phyloP scores from a whole-genome alignment of 2,888 invertebrate genomes.

The Micropterix aruncella region DNA sequence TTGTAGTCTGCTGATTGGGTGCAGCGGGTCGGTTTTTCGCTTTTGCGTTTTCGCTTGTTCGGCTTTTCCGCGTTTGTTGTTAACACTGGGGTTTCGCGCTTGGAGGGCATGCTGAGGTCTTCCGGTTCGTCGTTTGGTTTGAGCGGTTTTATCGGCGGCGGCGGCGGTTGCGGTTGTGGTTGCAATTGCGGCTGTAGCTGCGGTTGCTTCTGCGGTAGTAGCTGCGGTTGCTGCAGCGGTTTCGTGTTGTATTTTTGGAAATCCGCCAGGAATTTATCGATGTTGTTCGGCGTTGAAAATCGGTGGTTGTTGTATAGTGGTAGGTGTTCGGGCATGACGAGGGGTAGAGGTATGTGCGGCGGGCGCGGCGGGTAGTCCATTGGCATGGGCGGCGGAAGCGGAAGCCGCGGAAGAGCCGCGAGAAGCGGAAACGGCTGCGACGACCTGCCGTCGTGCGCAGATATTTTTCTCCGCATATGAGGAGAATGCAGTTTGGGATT shows the following conservation, averaged over 20 bases:
- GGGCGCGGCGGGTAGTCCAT: slow-evolving; percentile 28
- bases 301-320: slow-evolving; percentile 42
- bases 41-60: slow-evolving; percentile 65
- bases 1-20: slow-evolving; percentile 39
- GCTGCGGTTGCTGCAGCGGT: slow-evolving; percentile 14
- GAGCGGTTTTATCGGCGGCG: slow-evolving; percentile 16
- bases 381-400: slow-evolving; percentile 49
- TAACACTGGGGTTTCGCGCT: slow-evolving; percentile 42
- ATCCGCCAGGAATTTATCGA: slow-evolving; percentile 16
- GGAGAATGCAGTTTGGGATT: slow-evolving; percentile 95
- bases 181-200: slow-evolving; percentile 22
- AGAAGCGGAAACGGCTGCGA: slow-evolving; percentile 67
- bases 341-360: slow-evolving; percentile 22
- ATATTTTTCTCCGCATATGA: slow-evolving; percentile 84
- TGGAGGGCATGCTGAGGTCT: slow-evolving; percentile 53
- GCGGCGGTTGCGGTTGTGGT: slow-evolving; percentile 13
- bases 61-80: slow-evolving; percentile 33
- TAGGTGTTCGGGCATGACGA: slow-evolving; percentile 26
- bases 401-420: slow-evolving; percentile 54
- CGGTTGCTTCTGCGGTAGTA: slow-evolving; percentile 19
- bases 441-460: slow-evolving; percentile 84
- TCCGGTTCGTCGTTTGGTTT: slow-evolving; percentile 46
- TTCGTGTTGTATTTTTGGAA: not conserved
- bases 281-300: slow-evolving; percentile 30
- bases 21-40: slow-evolving; percentile 68